These are phyloP conservation scores for Lamellibrachia luymesi DNA, from an alignment of 1,140 invertebrate genomes.

Conservation along the genomic window DNA sequence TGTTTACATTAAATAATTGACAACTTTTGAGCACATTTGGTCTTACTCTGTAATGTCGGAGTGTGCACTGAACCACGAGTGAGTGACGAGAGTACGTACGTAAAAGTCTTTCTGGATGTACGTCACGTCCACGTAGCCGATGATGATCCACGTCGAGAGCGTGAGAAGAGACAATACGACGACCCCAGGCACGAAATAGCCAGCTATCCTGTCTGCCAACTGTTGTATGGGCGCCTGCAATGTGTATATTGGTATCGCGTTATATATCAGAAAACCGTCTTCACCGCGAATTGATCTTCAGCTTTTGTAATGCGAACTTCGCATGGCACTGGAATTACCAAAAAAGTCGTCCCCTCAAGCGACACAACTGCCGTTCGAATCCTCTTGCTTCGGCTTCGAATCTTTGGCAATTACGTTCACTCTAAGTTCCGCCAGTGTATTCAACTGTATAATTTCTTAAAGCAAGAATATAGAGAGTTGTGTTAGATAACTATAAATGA, in stretches of 20 bases:
- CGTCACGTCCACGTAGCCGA: slow-evolving; percentile 70
- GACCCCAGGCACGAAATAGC: slow-evolving; percentile 95
- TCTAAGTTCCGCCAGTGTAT: too few relatives aligned
- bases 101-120: background rate
- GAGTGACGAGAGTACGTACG: background rate
- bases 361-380: background rate
- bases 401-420: too few relatives aligned
- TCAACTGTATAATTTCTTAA: too few relatives aligned
- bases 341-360: background rate
- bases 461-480: too few relatives aligned
- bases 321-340: background rate
- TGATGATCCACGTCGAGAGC: slow-evolving; percentile 82
- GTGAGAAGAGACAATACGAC: slow-evolving; percentile 81
- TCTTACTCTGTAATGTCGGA: too few relatives aligned
- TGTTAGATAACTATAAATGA: too few relatives aligned
- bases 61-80: too few relatives aligned
- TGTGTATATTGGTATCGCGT: background rate
- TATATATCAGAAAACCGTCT: background rate
- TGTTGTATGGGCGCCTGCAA: slow-evolving; percentile 89
- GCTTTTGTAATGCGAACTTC: too few relatives aligned
- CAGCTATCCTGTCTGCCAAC: slow-evolving; percentile 91
- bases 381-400: too few relatives aligned
- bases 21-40: too few relatives aligned
- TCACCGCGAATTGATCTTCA: background rate
- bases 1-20: too few relatives aligned